Conservation (phyloP, 2,888 invertebrate genomes). For the Drosophila merina region DNA sequence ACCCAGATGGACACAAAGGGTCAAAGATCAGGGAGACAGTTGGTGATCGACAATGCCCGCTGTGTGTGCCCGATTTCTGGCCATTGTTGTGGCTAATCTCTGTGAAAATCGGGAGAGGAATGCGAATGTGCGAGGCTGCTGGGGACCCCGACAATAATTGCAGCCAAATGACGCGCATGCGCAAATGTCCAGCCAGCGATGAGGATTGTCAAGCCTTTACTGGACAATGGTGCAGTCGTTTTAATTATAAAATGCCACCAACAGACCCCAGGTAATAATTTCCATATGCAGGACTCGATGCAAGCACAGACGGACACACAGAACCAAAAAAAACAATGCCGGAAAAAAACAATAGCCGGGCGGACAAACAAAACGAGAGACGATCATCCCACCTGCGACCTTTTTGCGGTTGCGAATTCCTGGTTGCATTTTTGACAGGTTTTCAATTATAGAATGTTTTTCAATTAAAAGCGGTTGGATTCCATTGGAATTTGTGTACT, state of each 20-base stretch:
- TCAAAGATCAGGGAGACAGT: slow-evolving; percentile 54
- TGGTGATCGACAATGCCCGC: slow-evolving; percentile 62
- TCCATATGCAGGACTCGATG: slow-evolving; percentile 38
- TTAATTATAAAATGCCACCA: slow-evolving; percentile 70
- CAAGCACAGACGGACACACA: slow-evolving; percentile 18
- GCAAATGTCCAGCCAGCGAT: slow-evolving; percentile 34
- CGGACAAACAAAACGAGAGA: slow-evolving; percentile 18
- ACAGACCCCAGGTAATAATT: slow-evolving; percentile 58
- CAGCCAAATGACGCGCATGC: slow-evolving; percentile 73
- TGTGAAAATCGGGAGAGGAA: slow-evolving; percentile 71
- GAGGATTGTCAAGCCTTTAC: slow-evolving; percentile 58
- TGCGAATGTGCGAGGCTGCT: not conserved
- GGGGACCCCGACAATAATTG: slow-evolving; percentile 62
- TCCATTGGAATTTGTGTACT: not conserved
- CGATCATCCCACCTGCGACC: slow-evolving; percentile 29
- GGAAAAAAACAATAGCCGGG: not conserved
- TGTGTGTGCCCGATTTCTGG: slow-evolving; percentile 16
- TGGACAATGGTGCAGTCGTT: slow-evolving; percentile 29
- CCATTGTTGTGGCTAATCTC: slow-evolving; percentile 75
- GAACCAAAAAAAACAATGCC: slow-evolving; percentile 32
- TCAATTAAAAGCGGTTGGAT: slow-evolving; percentile 44
- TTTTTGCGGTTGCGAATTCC: slow-evolving; percentile 51
- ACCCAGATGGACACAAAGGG: slow-evolving; percentile 55
- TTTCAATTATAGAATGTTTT: slow-evolving; percentile 25
- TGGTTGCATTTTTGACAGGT: slow-evolving; percentile 26